These are phyloP conservation scores for Pygoscelis adeliae DNA, from an alignment of 2,113 vertebrate genomes.

Conservation along the genomic window DNA sequence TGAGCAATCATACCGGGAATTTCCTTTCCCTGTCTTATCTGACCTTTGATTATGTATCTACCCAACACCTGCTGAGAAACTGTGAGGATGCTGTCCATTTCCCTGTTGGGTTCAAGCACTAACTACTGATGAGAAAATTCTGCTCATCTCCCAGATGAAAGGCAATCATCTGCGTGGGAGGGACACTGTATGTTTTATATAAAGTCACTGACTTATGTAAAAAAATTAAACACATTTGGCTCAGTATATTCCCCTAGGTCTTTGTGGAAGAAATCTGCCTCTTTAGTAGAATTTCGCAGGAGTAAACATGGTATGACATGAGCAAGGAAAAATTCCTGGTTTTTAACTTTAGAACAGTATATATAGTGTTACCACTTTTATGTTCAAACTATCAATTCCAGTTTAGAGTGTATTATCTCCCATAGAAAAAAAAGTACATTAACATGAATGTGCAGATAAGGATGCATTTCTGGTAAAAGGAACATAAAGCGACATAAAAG, in stretches of 20 bases:
- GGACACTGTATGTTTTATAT: not conserved
- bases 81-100: not conserved
- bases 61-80: not conserved
- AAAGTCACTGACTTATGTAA: not conserved
- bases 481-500: conserved; percentile 13
- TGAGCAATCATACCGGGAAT: not conserved
- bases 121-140: not conserved
- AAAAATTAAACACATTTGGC: not conserved
- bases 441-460: not conserved
- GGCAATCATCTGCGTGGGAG: not conserved
- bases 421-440: not conserved
- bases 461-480: conserved; percentile 25
- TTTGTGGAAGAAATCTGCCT: not conserved
- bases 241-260: not conserved
- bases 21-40: not conserved
- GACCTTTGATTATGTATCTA: not conserved
- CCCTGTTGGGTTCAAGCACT: not conserved
- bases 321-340: not conserved
- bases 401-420: not conserved
- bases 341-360: not conserved
- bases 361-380: not conserved
- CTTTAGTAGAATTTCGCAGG: not conserved
- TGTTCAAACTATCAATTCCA: not conserved
- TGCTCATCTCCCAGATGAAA: not conserved
- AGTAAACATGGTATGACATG: not conserved